These are phyloP conservation scores for Leptosomus discolor DNA, from an alignment of 2,113 vertebrate genomes.

Conservation along the genomic window DNA sequence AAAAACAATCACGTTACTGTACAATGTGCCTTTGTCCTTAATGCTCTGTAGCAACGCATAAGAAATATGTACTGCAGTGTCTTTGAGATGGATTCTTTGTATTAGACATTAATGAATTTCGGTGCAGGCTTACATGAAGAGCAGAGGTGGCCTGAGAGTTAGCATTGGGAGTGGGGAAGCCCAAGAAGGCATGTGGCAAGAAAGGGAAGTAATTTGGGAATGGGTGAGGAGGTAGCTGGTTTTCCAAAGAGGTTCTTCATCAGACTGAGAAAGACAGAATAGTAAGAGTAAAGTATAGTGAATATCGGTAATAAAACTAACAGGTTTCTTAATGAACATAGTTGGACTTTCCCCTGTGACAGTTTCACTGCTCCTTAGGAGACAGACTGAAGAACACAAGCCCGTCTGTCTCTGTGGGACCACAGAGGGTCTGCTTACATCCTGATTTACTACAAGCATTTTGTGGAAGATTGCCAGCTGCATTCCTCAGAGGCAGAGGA, in stretches of 20 bases:
- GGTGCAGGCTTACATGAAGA: background rate
- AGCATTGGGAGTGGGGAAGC: background rate
- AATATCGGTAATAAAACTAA: background rate
- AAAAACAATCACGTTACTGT: background rate
- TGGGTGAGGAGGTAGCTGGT: background rate
- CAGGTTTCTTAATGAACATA: background rate
- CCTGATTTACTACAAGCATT: background rate
- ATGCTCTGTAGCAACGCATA: background rate
- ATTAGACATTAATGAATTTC: background rate
- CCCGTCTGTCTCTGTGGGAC: background rate
- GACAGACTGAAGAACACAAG: background rate
- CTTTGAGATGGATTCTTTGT: background rate
- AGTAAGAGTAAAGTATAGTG: background rate
- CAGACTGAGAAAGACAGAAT: background rate
- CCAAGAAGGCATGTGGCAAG: background rate
- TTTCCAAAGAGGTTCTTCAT: background rate
- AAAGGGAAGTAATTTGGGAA: background rate
- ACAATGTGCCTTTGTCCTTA: conserved; percentile 7
- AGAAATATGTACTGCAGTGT: background rate
- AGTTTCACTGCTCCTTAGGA: background rate
- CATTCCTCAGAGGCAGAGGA: background rate
- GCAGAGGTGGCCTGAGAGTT: background rate
- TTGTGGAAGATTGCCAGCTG: background rate
- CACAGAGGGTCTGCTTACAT: background rate
- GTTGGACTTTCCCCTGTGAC: background rate